phyloP scores from a whole-genome alignment of 2,888 invertebrate species.

The Chromoteleia sp. region DNA sequence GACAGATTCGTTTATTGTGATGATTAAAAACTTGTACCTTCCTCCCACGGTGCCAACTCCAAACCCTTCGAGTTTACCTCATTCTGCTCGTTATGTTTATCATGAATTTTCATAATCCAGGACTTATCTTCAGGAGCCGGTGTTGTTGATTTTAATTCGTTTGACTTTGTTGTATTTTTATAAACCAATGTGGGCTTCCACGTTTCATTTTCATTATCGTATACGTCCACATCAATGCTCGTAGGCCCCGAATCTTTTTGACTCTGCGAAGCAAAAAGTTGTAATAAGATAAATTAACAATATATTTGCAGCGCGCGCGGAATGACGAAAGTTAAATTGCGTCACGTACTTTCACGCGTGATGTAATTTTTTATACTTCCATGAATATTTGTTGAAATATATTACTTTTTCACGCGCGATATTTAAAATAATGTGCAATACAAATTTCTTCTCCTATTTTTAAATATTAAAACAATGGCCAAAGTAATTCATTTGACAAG shows the following conservation, averaged over 20 bases:
- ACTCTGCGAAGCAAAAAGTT: no score
- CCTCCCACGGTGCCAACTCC: slow-evolving; percentile 15
- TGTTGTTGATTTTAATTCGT: slow-evolving; percentile 15
- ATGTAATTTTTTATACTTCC: no score
- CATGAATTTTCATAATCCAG: slow-evolving; percentile 78
- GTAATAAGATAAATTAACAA: no score
- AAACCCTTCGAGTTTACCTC: slow-evolving; percentile 28
- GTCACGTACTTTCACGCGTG: no score
- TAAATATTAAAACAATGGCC: neutral
- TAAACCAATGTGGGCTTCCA: slow-evolving; percentile 78
- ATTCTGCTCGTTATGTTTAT: slow-evolving; percentile 62
- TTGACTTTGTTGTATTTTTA: slow-evolving; percentile 74
- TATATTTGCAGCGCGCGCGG: no score
- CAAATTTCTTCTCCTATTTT: neutral
- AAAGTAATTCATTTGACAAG: neutral
- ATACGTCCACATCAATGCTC: no score
- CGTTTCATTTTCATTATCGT: slow-evolving; percentile 66
- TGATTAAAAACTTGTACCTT: slow-evolving; percentile 36
- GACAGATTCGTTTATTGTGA: no score
- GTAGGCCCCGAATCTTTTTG: no score
- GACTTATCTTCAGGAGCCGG: slow-evolving; percentile 72
- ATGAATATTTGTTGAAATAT: no score
- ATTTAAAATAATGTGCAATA: neutral
- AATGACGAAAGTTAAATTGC: no score
- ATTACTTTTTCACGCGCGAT: neutral